Conservation (phyloP, 2,113 vertebrate species). For the Morone saxatilis region DNA sequence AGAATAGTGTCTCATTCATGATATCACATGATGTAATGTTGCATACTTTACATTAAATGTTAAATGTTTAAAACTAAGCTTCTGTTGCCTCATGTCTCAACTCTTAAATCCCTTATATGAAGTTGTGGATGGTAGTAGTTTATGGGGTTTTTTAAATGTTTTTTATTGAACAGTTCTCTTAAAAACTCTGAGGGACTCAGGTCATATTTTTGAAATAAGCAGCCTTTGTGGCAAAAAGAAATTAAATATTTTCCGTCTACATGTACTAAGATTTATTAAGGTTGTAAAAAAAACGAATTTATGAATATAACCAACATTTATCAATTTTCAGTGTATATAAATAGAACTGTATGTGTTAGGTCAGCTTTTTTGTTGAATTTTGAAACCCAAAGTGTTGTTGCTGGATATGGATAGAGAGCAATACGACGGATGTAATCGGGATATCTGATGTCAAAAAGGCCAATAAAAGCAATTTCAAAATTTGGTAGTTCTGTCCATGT, state of each 20-base stretch:
- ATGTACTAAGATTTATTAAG: no score
- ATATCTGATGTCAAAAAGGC: not conserved
- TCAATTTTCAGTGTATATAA: no score
- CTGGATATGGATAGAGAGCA: not conserved
- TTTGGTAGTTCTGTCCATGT: not conserved
- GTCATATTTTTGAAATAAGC: not conserved
- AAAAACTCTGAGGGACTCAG: not conserved
- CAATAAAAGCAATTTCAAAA: not conserved
- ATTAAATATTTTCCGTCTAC: no score
- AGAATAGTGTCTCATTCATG: not conserved
- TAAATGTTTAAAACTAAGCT: not conserved
- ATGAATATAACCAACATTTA: no score
- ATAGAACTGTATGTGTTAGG: no score
- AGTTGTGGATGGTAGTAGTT: no score
- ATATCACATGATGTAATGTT: not conserved
- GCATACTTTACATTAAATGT: conserved; percentile 24
- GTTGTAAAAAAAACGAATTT: no score
- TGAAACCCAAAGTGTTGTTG: not conserved
- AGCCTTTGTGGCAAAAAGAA: no score
- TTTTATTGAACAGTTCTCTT: not conserved
- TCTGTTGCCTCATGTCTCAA: not conserved
- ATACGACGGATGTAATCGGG: not conserved
- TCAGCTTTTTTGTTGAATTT: no score
- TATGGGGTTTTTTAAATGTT: no score
- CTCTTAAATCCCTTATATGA: not conserved